Evolutionary conservation across 2,888 invertebrate genomes (phyloP).

Genomic region (Acleris emargana): DNA sequence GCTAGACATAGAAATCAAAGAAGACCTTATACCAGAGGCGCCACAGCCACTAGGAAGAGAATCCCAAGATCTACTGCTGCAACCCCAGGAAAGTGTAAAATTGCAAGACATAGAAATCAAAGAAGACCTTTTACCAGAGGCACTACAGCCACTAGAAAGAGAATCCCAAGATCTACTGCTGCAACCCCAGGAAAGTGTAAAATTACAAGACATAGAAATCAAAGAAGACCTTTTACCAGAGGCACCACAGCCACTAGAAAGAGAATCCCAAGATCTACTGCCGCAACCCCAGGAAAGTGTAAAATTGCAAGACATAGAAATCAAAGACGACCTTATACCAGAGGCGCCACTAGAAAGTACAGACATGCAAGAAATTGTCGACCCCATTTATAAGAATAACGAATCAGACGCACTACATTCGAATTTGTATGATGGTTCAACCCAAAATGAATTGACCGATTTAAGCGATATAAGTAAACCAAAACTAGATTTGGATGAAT

Average conservation of each 20-base stretch:
- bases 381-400: no score
- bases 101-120: background rate
- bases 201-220: background rate
- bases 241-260: no score
- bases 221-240: background rate
- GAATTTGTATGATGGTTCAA: background rate
- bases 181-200: background rate
- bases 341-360: no score
- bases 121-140: background rate
- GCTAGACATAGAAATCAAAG: background rate
- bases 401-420: background rate
- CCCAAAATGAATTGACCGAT: background rate
- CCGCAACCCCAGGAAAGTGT: background rate
- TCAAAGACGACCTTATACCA: background rate
- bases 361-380: no score
- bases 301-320: background rate
- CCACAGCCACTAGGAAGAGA: no score
- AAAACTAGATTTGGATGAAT: background rate
- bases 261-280: background rate
- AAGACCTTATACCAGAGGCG: no score
- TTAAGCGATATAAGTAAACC: background rate
- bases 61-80: background rate
- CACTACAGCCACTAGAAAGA: no score
- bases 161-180: background rate
- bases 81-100: slow-evolving; percentile 1